Conservation (phyloP, 2,888 invertebrate species). For the Eustalomyia histrio region DNA sequence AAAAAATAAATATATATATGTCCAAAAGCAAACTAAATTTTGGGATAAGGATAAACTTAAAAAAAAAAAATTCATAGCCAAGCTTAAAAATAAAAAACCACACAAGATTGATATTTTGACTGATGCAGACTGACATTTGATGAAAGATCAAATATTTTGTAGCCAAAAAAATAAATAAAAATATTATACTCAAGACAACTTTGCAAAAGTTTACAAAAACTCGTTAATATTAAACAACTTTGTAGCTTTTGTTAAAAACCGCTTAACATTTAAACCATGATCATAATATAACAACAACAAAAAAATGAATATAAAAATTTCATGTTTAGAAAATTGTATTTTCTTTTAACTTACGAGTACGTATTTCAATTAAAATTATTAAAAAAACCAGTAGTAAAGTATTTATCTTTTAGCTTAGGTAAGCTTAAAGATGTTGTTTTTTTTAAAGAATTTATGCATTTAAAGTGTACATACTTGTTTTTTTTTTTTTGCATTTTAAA, state of each 20-base stretch:
- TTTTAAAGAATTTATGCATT: constrained; percentile 31
- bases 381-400: constrained; percentile 42
- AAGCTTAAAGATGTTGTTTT: constrained; percentile 3
- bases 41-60: constrained; percentile 15
- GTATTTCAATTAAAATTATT: neutral
- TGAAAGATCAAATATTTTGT: neutral
- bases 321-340: constrained; percentile 4
- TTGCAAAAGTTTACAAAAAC: neutral
- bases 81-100: constrained; percentile 11
- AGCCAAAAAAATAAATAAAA: neutral
- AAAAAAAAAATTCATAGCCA: constrained; percentile 13
- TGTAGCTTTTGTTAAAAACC: constrained; percentile 44
- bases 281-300: neutral
- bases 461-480: constrained; percentile 14
- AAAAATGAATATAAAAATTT: constrained; percentile 6
- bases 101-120: constrained; percentile 57
- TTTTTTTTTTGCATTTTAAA: neutral
- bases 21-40: neutral
- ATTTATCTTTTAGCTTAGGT: constrained; percentile 27
- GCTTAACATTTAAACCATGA: constrained; percentile 28
- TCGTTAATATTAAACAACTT: constrained; percentile 39
- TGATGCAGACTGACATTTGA: constrained; percentile 60
- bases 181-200: neutral
- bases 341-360: neutral
- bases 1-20: neutral